phyloP scores from a whole-genome alignment of 2,113 vertebrate species.

The Furnarius figulus region DNA sequence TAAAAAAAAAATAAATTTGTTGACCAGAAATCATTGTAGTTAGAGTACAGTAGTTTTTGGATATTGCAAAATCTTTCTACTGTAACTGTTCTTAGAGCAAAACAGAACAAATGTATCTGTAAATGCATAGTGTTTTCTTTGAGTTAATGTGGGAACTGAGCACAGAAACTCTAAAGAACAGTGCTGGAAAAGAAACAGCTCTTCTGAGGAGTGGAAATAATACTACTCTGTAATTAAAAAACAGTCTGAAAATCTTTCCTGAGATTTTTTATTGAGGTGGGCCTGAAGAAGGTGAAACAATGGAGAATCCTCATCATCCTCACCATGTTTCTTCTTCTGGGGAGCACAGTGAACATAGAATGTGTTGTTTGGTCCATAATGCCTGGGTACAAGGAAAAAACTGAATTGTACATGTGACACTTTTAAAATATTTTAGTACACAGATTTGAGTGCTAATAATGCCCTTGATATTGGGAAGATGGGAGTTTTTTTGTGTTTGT shows the following conservation, averaged over 20 bases:
- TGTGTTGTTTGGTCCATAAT: neutral
- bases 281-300: neutral
- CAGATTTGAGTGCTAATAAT: neutral
- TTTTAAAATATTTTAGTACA: neutral
- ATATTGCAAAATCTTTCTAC: neutral
- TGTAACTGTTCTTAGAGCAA: neutral
- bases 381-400: neutral
- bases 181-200: neutral
- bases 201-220: neutral
- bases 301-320: neutral
- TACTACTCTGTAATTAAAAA: neutral
- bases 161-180: neutral
- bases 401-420: neutral
- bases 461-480: neutral
- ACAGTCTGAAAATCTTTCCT: neutral
- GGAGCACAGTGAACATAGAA: neutral
- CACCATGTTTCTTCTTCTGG: neutral
- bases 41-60: neutral
- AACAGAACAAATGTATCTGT: neutral
- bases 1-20: too few relatives aligned
- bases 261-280: neutral
- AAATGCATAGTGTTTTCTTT: neutral
- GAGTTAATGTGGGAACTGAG: neutral
- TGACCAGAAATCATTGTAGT: neutral
- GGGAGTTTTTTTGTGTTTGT: neutral